Base-by-base conservation (phyloP, 2,888 invertebrate species). In the Caenorhabditis panamensis region DNA sequence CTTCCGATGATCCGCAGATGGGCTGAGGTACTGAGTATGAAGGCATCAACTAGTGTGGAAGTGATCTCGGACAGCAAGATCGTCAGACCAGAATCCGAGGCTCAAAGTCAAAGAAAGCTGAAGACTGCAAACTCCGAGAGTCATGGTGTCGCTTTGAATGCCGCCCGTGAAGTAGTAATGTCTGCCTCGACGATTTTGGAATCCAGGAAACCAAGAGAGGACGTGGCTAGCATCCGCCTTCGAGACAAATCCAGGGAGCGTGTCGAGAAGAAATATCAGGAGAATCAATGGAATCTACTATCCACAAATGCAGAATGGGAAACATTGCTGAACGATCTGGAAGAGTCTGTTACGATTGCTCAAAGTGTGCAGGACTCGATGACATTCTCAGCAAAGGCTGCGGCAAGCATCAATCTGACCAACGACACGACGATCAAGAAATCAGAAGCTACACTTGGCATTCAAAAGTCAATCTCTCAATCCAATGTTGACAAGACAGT, bases 241-340 rank as follows among this genome's bases (percentile, higher is more conserved):
- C 73, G 81, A 16, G 76, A 80, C 24, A 81, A 81, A 51, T 82
- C 85, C 9, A 73, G 79, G 41, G 83, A 83, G 44, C 44, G 79
- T n/a, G 79, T 84, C n/a, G 64, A 66, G 26, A 76, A 81, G 64
- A 82, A 81, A n/a, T 79, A 80, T n/a, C 63, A 82, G 22, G 83
- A 83, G 66, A 82, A 84, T 49, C 77, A 85, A 53, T 83, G 83
- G 82, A 85, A 85, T 49, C 47, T 85, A 11, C 64, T 82, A 31
- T 84, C 85, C 20, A 79, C 83, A 9, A 77, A 79, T 28, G 79
- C 88, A 0, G 86, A 85, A 79, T 88, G 87, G 87, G 83, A 84
- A 16, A 81, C 85, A 1, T 76, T 88, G 26, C 69, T 88, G 18
- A 84, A 81, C 47, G 88, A 88, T 53, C 59, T 88, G 56, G 88